Base-by-base conservation (phyloP, 2,888 invertebrate genomes). In the Fragum fragum region DNA sequence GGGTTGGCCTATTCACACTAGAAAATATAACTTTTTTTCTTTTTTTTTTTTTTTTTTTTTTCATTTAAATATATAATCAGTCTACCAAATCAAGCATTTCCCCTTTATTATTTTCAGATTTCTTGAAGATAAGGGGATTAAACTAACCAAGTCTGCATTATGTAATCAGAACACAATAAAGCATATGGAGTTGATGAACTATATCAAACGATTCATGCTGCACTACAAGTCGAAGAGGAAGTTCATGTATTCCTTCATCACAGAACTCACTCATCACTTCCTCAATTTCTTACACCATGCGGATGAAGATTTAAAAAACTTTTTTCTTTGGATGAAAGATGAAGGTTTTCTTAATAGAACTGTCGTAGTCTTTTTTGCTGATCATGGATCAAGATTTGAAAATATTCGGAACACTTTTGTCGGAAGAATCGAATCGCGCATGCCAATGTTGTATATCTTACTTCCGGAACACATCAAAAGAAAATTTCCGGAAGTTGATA, bases 341-440 rank as follows among this genome's bases (percentile, higher is more conserved):
- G 81, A 85, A 21, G 90, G 91, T 11, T 83, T 85, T 32, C 81
- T 93, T 0, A 82, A 91, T 11, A 91, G 91, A 79, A 90, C 92
- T 0, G 79, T 92, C 1, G 52, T 93, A 0, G 66, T 93, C 11
- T 90, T 91, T 69, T 93, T 98, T 95, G 98, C 98, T 93, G 98
- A 98, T 93, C 98, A 98, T 91, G 98, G 98, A 0, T 96, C 98
- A 76, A 95, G 98, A 78, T 98, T 97, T 96, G 98, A 98, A 1
- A 95, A 95, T 2, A 97, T 98, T 87, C 96, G 98, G 11, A 95
- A 96, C 87, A 98, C 98, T 0, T 97, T 97, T 94, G 97, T 98
- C 57, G 95, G 95, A 0, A 92, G 94, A 92, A 95, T 98, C 92
- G 98, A 98, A 94, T 98, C 98, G 93, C 96, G 98, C 63, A 95